Evolutionary conservation across 1,140 invertebrate genomes (phyloP).

Genomic region (Rhizoglyphus robini): DNA sequence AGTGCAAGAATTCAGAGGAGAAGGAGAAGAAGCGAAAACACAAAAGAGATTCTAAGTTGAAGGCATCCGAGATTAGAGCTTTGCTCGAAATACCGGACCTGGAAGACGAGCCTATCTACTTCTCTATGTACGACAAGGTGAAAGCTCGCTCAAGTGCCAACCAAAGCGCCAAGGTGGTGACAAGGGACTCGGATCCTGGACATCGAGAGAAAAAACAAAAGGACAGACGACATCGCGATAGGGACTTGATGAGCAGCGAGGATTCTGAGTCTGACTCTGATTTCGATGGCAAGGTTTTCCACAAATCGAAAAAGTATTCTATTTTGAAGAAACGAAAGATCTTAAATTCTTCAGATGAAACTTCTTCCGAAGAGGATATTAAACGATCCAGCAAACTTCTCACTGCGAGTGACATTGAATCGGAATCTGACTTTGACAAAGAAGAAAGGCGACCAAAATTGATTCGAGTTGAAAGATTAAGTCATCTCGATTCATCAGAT

Average conservation of each 20-base stretch:
- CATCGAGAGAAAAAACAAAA: conserved; percentile 77
- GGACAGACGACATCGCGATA: conserved; percentile 42
- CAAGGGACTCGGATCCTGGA: conserved; percentile 48
- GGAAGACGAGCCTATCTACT: conserved; percentile 74
- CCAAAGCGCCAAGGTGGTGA: conserved; percentile 60
- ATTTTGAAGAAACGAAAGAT: conserved; percentile 27
- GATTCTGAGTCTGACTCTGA: conserved; percentile 25
- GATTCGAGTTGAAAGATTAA: too few species aligned
- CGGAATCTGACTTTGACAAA: too few species aligned
- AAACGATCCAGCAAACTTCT: conserved; percentile 10
- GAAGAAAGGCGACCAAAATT: too few species aligned
- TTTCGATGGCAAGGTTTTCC: conserved; percentile 20
- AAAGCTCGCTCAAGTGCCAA: conserved; percentile 66
- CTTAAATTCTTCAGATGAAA: conserved; percentile 18
- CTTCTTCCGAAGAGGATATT: conserved; percentile 17
- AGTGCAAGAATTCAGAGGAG: conserved; percentile 27
- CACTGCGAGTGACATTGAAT: too few species aligned
- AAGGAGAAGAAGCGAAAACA: conserved; percentile 17
- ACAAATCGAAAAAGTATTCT: conserved; percentile 14
- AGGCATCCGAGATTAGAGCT: conserved; percentile 24
- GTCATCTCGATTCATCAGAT: too few species aligned
- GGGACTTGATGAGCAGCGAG: conserved; percentile 24
- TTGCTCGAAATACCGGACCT: conserved; percentile 45
- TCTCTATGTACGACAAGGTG: conserved; percentile 97
- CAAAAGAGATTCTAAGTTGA: conserved; percentile 23